Evolutionary conservation across 2,113 vertebrate genomes (phyloP), one percentile per base, ranked within the genome.

Genomic region (Phoenicopterus ruber): DNA sequence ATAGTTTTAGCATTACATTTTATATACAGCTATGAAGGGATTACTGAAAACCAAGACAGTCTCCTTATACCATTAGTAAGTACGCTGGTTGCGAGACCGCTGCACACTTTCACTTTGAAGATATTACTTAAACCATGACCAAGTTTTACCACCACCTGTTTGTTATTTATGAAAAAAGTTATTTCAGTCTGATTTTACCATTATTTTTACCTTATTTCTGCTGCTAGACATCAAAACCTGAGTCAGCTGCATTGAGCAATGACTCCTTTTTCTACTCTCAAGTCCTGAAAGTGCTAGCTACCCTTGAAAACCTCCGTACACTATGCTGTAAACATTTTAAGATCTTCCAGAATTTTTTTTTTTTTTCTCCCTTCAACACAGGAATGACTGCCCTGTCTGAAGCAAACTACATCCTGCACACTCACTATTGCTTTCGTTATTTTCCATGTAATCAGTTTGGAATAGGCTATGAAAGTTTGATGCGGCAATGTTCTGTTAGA

Each of bases 1-100:
- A 98, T 94, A 97, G 96, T 95, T 93, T 96, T 86, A 98, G 96
- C 97, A 85, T 97, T 96, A 98, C 94, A 97, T 96, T 98, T 97
- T 98, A 98, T 96, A 98, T 95, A 98, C 94, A 98, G 94, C 91
- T 96, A 96, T 96, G 96, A 97, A 98, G 96, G 96, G 95, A 97
- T 97, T 96, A 96, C 83, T 74, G 94, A 91, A 98, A 97, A 97
- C 66, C 82, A 96, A 91, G 88, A 94, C 83, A 92, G 72, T 80
- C 93, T 95, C 92, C 95, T 95, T 83, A 73, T 82, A 95, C 70
- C 95, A 93, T 66, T 86, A 95, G 67, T 77, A 86, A 62, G 61
- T 72, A 96, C 81, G 93, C 40, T 69, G 62, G 81, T 96, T 82
- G 93, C 2, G 26, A 93, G 82, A 82, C 61, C 0, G 13, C 89